Evolutionary conservation across 2,797 vertebrate genomes (phyloP), one percentile per base, ranked within the genome.

Genomic region (Geotrypetes seraphini): DNA sequence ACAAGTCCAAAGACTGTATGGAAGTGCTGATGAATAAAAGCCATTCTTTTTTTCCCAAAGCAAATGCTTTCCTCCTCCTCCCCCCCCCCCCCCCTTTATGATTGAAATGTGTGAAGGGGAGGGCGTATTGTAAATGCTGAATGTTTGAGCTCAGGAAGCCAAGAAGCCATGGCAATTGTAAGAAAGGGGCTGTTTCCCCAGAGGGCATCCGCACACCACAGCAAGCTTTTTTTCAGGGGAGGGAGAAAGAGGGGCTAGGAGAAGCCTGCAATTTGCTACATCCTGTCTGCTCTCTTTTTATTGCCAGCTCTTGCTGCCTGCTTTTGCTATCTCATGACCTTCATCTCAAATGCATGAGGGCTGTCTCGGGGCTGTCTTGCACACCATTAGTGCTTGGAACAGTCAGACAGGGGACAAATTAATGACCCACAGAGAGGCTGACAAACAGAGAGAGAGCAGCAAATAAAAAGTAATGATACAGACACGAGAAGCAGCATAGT

Each of bases 251-350:
- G 49, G 37, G 38, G 35, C 58, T 50, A 13, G 44, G 39, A 56
- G 47, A 52, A 37, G 28, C 34, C 46, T 44, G 16, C 37, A 51
- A 43, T 51, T 69, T 75, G 63, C 68, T 25, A 36, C 29, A 34
- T 52, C 48, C 57, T 65, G 55, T 58, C 61, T 45, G 53, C 47
- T 37, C 37, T 43, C 48, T 67, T 75, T 67, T 70, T 58, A 68
- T 52, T 47, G 21, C 47, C 16, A 38, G 33, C 53, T 31, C 36
- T 43, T 58, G 52, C 52, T 66, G 46, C 26, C 21, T 52, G 45
- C 60, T 50, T 47, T 38, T 42, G 44, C 50, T 43, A 6, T 52
- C 57, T 45, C 13, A 5, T 41, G 50, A 8, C 44, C 48, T 50
- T 56, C 49, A 53, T 71, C 63, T 41, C 45, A 19, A 36, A 53